Base-by-base conservation (phyloP, 2,888 invertebrate genomes). In the Amblyjoppa fuscipennis region DNA sequence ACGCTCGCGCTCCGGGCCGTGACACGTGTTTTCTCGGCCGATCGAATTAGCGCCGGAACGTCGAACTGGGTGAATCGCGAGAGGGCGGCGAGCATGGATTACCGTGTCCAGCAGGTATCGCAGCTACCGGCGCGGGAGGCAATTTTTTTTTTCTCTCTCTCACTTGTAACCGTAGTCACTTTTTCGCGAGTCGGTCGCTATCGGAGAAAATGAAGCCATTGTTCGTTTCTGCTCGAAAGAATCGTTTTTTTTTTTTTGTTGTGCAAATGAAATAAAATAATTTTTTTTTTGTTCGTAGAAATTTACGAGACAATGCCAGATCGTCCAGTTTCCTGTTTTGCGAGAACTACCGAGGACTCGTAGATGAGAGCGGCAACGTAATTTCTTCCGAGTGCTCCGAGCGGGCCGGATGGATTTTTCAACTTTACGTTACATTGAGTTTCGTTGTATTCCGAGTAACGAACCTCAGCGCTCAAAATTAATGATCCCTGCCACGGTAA, bases 21-120 rank as follows among this genome's bases (percentile, higher is more conserved):
- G 79, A 88, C 88, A 88, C 87, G 87, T 87, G 88, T 88, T 88
- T 88, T 88, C 87, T 87, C 88, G 81, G 80, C 68, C 86, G 80
- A 80, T 87, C 83, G 81, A 88, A 88, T 88, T 88, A 88, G 85
- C 85, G 45, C 38, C 66, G 64, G 53, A 41, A 82, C 79, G 71
- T 64, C 51, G 69, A 83, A 80, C 73, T 51, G 73, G 64, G 38
- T 61, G 56, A 76, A 83, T 69, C 70, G 68, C 41, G 71, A 49
- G 59, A 81, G 49, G 45, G 56, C 41, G 68, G 77, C 77, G 77
- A 66, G 66, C 34, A 31, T 41, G 77, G 68, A 77, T 77, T 76
- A 76, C 51, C 49, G 64, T 31, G 49, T 64, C n/a, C 13, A 34
- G 38, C 59, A 59, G 59, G 20, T 59, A 56, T 56, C 56, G 59